A percentile compares a stretch with the other conserved stretches of the same genome.
Conservation (phyloP, 2,888 invertebrate genomes). For the Empis stercorea region DNA sequence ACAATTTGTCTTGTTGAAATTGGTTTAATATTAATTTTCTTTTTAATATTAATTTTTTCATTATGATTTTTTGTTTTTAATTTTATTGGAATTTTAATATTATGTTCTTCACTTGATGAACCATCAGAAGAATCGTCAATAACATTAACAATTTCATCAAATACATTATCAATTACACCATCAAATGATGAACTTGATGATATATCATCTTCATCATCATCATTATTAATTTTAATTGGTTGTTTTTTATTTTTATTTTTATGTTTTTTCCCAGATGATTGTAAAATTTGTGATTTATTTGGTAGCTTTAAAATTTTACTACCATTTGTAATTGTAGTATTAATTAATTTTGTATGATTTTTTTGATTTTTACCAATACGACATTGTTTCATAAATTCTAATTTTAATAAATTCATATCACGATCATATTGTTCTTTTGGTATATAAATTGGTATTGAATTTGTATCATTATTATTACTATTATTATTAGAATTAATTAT, state of each 20-base stretch:
- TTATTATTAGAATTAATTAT: too few species aligned
- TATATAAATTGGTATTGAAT: slow-evolving; percentile 23
- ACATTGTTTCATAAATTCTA: not conserved
- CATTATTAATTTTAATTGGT: not conserved
- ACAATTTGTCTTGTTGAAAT: not conserved
- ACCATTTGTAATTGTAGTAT: too few species aligned
- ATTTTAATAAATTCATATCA: slow-evolving; percentile 20
- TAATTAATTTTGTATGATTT: too few species aligned
- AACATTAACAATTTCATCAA: slow-evolving; percentile 1
- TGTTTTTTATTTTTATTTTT: not conserved
- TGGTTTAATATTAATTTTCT: not conserved
- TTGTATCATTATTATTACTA: slow-evolving; percentile 15
- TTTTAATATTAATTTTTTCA: not conserved
- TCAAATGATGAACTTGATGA: not conserved
- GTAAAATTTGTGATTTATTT: not conserved
- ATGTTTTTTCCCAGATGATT: too few species aligned
- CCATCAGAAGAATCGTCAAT: slow-evolving; percentile 1
- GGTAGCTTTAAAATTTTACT: not conserved
- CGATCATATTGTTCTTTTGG: slow-evolving; percentile 30
- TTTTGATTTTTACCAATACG: not conserved
- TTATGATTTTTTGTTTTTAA: not conserved
- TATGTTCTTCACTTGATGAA: not conserved
- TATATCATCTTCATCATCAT: too few species aligned
- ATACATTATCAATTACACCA: not conserved
- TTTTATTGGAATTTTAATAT: slow-evolving; percentile 5